Conservation (phyloP, 2,888 invertebrate species). For the Andrena hattorfiana region DNA sequence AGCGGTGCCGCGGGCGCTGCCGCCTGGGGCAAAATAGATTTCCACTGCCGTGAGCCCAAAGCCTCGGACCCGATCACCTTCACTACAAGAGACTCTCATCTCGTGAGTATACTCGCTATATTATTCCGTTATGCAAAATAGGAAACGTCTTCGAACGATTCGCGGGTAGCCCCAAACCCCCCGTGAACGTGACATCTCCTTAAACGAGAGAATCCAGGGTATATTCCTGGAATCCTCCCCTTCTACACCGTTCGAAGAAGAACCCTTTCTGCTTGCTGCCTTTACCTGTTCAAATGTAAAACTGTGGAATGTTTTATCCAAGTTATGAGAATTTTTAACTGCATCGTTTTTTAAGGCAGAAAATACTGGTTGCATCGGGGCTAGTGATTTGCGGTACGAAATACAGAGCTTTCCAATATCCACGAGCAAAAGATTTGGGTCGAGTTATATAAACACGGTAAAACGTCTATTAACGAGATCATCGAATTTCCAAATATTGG, state of each 20-base stretch:
- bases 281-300: background rate
- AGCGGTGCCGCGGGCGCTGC: constrained; percentile 89
- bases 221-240: background rate
- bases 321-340: background rate
- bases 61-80: constrained; percentile 96
- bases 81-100: constrained; percentile 95
- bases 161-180: background rate
- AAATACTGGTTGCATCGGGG: background rate
- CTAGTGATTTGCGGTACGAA: too few relatives aligned
- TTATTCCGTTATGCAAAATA: constrained; percentile 46
- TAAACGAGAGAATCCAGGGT: background rate
- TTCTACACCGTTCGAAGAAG: background rate
- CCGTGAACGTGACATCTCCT: background rate
- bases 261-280: constrained; percentile 4
- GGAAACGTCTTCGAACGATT: constrained; percentile 2
- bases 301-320: background rate
- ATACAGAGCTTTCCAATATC: background rate
- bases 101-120: constrained; percentile 88
- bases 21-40: constrained; percentile 91
- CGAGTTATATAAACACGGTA: background rate
- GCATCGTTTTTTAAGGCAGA: background rate
- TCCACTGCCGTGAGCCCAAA: constrained; percentile 94
- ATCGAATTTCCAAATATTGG: constrained; percentile 14
- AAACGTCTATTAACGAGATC: background rate
- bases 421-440: background rate